Conservation (phyloP, 1,140 invertebrate genomes). For the Halictus rubicundus region DNA sequence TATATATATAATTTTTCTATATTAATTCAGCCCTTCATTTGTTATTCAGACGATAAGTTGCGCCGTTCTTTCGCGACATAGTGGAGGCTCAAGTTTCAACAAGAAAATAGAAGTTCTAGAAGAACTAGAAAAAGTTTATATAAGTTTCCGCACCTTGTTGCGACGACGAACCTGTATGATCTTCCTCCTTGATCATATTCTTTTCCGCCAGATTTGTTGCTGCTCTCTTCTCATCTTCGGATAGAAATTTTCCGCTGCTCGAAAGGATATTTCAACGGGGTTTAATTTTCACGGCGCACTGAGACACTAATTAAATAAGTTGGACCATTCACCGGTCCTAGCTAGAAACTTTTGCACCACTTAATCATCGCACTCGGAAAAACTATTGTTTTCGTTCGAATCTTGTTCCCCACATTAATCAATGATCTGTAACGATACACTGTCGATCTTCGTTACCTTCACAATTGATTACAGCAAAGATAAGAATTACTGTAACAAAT, state of each 20-base stretch:
- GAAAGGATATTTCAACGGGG: neutral
- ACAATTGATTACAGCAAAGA: too few relatives aligned
- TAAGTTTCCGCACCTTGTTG: neutral
- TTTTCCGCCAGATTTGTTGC: neutral
- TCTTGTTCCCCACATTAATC: neutral
- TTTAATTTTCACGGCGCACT: neutral
- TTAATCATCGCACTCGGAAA: neutral
- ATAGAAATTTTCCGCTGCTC: neutral
- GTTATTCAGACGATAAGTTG: neutral
- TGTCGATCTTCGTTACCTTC: too few relatives aligned
- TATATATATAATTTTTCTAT: neutral
- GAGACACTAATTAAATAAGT: neutral
- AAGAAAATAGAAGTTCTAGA: neutral
- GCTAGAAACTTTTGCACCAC: neutral
- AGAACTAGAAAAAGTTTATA: neutral
- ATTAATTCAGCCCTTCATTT: neutral
- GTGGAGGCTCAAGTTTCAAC: neutral
- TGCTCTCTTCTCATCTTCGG: neutral
- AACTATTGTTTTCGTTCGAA: neutral
- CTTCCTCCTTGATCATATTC: neutral
- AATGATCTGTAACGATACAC: too few relatives aligned
- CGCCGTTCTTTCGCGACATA: neutral
- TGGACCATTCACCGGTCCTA: neutral
- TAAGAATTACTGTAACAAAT: too few relatives aligned
- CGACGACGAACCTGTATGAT: constrained; percentile 13